Base-by-base conservation (phyloP, 1,140 invertebrate species). In the Diorhabda carinulata region DNA sequence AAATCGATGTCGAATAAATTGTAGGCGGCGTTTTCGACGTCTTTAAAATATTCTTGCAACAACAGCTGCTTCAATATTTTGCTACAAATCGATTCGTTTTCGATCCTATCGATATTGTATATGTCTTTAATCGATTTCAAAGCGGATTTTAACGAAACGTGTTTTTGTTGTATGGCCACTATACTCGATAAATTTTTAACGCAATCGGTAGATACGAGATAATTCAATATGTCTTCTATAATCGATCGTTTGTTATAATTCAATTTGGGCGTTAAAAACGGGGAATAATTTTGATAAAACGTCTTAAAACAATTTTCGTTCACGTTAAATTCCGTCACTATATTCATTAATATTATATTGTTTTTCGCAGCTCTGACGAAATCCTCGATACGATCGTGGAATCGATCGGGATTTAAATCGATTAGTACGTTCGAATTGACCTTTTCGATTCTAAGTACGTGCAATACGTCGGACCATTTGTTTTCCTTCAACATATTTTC, bases 341-440 rank as follows among this genome's bases (percentile, higher is more conserved):
- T 72, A 8, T 6, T 45, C 44, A 62, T 70, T 61, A 74, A 57
- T 10, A 72, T 8, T 41, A 66, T 62, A 25, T 41, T n/a, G 10
- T 25, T 68, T 9, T 52, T 44, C n/a, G 67, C 73, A 57, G 72
- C 70, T 52, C 59, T 43, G 5, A 75, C 68, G 70, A 77, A 77
- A 10, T 75, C 64, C 7, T 64, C 62, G 43, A 77, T 67, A 61
- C 74, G 69, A 0, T 62, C 60, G 52, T 45, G 43, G 65, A 77
- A 77, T 52, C 75, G 43, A 4, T 62, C 59, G 2, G 67, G 58
- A 61, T 74, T 71, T 47, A 75, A 68, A 71, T 77, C 75, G 61
- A 75, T 74, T 5, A 77, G 64, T 9, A 77, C 64, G 63, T 77
- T 77, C 62, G 66, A 68, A 43, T 75, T 75, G 5, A 77, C 43